Evolutionary conservation across 1,140 invertebrate species (phyloP), one percentile per base, ranked within the genome.

Genomic region (Microplitis mediator): DNA sequence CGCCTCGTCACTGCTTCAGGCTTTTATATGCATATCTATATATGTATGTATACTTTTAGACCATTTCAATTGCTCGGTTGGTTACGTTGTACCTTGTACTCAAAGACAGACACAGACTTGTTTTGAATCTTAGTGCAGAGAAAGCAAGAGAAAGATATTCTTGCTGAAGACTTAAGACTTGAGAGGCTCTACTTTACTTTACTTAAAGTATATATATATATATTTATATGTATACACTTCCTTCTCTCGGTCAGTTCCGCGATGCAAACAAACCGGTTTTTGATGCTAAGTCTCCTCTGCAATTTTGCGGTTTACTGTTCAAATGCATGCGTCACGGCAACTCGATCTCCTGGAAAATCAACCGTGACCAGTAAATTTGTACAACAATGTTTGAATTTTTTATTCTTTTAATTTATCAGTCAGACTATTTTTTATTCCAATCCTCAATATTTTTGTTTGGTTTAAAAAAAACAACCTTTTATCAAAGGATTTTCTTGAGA

Each of bases 261-360:
- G 64, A 72, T 67, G 63, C 52, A 61, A 72, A 65, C 34, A 65
- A 72, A 72, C 71, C 71, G 64, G 71, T 72, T 72, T n/a, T 67
- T 35, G 51, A 32, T 45, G 31, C 36, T 67, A 64, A 35, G 36
- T 72, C 45, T 72, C 64, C 61, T 58, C 54, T 61, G 71, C 56
- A 62, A 72, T 72, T 72, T 72, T 67, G 56, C 71, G 63, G 63
- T 68, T 72, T 67, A 67, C 56, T 61, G 71, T 72, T 72, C 64
- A 71, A 71, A 71, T 72, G 54, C 39, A 72, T 67, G 64, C 65
- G 39, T 64, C 34, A 64, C 13, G 39, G 39, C 36, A 64, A 64
- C 11, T 64, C 36, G 23, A 35, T 64, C 62, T 39, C 31, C 11
- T 62, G 60, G 34, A 62, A 39, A 36, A 62, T 62, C 32, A 58